These are phyloP conservation scores for Dendrocincla fuliginosa DNA, from an alignment of 2,797 vertebrate species.

Conservation along the genomic window DNA sequence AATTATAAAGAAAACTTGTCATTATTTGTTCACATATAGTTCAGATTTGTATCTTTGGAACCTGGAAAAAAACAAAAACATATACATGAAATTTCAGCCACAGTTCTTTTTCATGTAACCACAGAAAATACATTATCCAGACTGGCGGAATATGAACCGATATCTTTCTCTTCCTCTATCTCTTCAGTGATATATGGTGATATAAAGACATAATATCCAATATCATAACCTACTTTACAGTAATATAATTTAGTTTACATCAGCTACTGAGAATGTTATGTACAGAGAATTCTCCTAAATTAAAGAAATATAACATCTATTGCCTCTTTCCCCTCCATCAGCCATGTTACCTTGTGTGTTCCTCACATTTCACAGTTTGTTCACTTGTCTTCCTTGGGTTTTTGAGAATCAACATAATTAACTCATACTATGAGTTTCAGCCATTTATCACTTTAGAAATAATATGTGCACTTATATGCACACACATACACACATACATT, in stretches of 20 bases:
- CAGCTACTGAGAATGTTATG: background rate
- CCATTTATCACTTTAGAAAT: background rate
- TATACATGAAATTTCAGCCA: background rate
- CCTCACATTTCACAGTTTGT: background rate
- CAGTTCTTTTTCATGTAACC: background rate
- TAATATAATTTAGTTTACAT: background rate
- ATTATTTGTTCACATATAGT: background rate
- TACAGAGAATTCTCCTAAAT: background rate
- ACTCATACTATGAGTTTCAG: background rate
- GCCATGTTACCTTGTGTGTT: background rate
- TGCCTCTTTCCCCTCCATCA: background rate
- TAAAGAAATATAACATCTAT: background rate
- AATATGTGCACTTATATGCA: background rate
- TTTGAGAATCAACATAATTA: background rate
- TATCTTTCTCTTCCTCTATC: background rate
- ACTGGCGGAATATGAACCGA: background rate
- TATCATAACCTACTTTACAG: background rate
- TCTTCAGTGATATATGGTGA: background rate
- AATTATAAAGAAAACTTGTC: background rate
- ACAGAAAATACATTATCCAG: background rate
- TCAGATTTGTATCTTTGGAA: background rate
- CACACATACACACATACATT: background rate
- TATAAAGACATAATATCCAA: background rate
- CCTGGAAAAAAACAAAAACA: rapidly evolving
- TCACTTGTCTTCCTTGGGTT: background rate